Evolutionary conservation across 2,888 invertebrate species (phyloP), one percentile per base, ranked within the genome.

Genomic region (Leptinotarsa rubiginosa): DNA sequence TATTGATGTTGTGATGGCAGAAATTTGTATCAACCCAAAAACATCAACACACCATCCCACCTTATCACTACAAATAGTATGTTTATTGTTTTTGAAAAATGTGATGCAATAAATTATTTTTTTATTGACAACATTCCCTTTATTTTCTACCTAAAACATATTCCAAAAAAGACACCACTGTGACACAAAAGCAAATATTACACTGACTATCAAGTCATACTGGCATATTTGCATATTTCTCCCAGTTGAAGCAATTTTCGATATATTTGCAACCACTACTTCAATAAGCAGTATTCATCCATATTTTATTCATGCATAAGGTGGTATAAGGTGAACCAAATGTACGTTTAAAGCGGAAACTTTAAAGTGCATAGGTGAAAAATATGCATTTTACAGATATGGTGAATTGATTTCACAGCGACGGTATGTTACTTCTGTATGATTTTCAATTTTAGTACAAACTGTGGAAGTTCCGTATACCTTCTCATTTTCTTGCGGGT

Each of bases 291-390:
- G 47, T 65, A 68, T 54, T 68, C 10, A n/a, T 4, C 31, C 54
- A n/a, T 54, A 69, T 69, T 56, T 31, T 12, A 52, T 69, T 69
- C 56, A 56, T 52, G 47, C 20, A 69, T 47, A 0, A 69, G 47
- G 56, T 69, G 59, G 18, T 56, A 54, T 56, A 31, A 56, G 69
- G 47, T 69, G 47, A 69, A 69, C 59, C 69, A 69, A 69, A 69
- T 54, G 52, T 56, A 56, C 20, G 59, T 69, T 18, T n/a, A 41
- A 22, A 49, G 65, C 49, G 47, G 49, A 49, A 66, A 47, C 41
- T 41, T 10, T 41, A 1, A 41, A 41, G 41, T 10, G 41, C 41
- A 10, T 10, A 10, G 2, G 3, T 66, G 25, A 49, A 66, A 41
- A 47, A 66, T 20, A 20, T 66, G 65, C 47, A 66, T 49, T 65